Evolutionary conservation across 1,140 invertebrate genomes (phyloP).

Genomic region (Drosophila seguyi): DNA sequence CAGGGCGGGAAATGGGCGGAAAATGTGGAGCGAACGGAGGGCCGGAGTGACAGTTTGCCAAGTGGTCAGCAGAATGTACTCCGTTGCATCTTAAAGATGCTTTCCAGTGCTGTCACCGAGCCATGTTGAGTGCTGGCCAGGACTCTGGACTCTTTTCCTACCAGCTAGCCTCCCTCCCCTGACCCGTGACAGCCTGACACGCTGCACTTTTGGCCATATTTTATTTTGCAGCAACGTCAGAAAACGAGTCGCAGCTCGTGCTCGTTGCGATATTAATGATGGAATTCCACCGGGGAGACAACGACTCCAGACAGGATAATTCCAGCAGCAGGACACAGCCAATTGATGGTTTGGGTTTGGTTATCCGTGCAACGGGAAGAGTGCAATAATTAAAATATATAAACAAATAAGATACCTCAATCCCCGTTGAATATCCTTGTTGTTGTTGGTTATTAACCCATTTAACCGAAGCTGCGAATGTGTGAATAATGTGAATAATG

Average conservation of each 20-base stretch:
- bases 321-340: constrained; percentile 14
- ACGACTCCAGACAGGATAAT: constrained; percentile 35
- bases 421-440: not conserved
- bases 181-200: constrained; percentile 43
- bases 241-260: constrained; percentile 15
- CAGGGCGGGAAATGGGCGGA: not conserved
- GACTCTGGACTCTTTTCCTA: constrained; percentile 21
- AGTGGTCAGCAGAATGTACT: constrained; percentile 32
- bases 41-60: constrained; percentile 42
- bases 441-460: constrained; percentile 2
- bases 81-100: constrained; percentile 43
- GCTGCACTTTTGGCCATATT: constrained; percentile 69
- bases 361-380: constrained; percentile 2
- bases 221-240: constrained; percentile 53
- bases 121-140: constrained; percentile 28
- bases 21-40: constrained; percentile 1
- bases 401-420: no score
- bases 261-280: constrained; percentile 62
- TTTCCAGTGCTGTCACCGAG: constrained; percentile 39
- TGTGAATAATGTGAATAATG: no score
- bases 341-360: constrained; percentile 45
- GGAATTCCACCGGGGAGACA: constrained; percentile 27
- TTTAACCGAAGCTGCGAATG: constrained; percentile 3
- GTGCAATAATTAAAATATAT: constrained; percentile 13
- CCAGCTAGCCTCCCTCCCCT: not conserved